Evolutionary conservation across 2,888 invertebrate species (phyloP).

Genomic region (Tetrapedia diversipes): DNA sequence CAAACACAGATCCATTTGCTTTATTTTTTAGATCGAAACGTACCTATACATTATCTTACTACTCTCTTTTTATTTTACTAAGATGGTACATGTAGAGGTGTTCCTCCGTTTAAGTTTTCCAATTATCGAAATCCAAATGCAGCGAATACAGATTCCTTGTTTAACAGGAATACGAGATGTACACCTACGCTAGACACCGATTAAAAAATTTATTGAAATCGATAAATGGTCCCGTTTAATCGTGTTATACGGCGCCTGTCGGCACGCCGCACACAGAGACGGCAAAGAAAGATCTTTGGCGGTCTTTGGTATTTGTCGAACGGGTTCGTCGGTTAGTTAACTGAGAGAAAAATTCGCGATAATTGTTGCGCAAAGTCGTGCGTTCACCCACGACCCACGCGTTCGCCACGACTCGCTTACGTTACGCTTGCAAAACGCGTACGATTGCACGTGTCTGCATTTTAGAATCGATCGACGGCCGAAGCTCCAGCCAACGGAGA

Average conservation of each 20-base stretch:
- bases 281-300: not conserved
- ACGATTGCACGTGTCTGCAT: slow-evolving; percentile 61
- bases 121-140: not conserved
- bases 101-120: not conserved
- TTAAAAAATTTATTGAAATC: not conserved
- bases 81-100: too few species aligned
- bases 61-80: too few species aligned
- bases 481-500: slow-evolving; percentile 12
- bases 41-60: too few species aligned
- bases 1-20: too few species aligned
- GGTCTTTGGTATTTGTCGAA: not conserved
- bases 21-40: too few species aligned
- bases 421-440: slow-evolving; percentile 61
- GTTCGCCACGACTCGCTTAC: slow-evolving; percentile 33
- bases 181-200: too few species aligned
- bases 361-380: slow-evolving; percentile 51
- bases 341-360: slow-evolving; percentile 18
- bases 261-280: not conserved
- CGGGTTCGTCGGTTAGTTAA: not conserved
- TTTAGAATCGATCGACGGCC: slow-evolving; percentile 49
- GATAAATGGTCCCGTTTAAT: slow-evolving; percentile 3
- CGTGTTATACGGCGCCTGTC: not conserved
- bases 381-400: slow-evolving; percentile 60
- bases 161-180: too few species aligned
- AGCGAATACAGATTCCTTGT: too few species aligned